These are phyloP conservation scores for Melanotaenia maccullochi DNA, from an alignment of 2,797 vertebrate species.

Conservation along the genomic window DNA sequence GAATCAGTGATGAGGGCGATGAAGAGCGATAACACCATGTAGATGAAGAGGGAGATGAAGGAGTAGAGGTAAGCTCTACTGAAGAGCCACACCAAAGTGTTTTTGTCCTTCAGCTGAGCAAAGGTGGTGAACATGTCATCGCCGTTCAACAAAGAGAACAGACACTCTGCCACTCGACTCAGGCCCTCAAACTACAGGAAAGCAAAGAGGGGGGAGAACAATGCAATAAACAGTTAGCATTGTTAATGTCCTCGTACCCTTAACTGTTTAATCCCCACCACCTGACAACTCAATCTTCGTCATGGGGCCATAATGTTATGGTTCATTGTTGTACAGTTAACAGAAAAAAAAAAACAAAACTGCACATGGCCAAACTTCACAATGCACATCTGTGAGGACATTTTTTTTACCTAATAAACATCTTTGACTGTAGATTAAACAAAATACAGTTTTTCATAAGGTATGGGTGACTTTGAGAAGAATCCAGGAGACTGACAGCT, in stretches of 20 bases:
- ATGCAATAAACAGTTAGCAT: neutral
- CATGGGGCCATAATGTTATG: too few species aligned
- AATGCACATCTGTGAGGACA: neutral
- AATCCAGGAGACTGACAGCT: neutral
- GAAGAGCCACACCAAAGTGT: slow-evolving; percentile 92
- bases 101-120: slow-evolving; percentile 92
- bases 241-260: neutral
- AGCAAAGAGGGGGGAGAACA: neutral
- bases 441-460: neutral
- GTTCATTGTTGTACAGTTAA: neutral
- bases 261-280: neutral
- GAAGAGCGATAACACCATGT: slow-evolving; percentile 98
- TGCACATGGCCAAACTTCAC: neutral
- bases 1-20: slow-evolving; percentile 97
- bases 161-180: slow-evolving; percentile 92
- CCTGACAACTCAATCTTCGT: too few species aligned
- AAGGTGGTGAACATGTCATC: slow-evolving; percentile 98
- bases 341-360: neutral
- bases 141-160: slow-evolving; percentile 96
- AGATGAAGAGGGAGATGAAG: slow-evolving; percentile 97
- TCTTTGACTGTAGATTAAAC: neutral
- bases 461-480: neutral
- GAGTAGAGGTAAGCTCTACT: slow-evolving; percentile 94
- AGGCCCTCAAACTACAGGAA: slow-evolving; percentile 88
- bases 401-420: neutral